Evolutionary conservation across 2,113 vertebrate genomes (phyloP), one percentile per base, ranked within the genome.

Genomic region (Brienomyrus brachyistius): DNA sequence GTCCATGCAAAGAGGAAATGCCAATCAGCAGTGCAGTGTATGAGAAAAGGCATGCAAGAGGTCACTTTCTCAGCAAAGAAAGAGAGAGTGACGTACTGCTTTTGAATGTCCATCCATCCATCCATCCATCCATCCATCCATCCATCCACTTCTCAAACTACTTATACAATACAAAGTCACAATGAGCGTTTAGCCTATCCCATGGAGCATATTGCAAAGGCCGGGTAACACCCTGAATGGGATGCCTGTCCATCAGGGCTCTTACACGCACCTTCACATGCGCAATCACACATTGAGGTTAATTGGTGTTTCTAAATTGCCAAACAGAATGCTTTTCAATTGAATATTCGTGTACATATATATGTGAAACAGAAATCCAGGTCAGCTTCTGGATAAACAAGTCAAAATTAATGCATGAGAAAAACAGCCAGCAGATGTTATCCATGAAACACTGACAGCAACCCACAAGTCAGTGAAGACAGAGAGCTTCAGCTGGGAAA

Each of bases 41-140:
- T 88, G 56, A 40, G 50, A 45, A 47, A 10, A 0, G 54, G 54
- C 40, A 54, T 10, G 21, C 87, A n/a, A 48, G 87, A 66, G 56
- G 54, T 88, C 86, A 87, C 52, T 43, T 56, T 40, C 86, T 56
- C 21, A 56, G 87, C 56, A 88, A 21, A 45, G 87, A 56, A 48
- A 47, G 56, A 62, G 86, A 59, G 3, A 21, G 35, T 88, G 86
- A 88, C 86, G 0, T 40, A 80, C 35, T 80, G 74, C 17, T 43
- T 19, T 19, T 80, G 74, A 43, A 43, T 80, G 43, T 43, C 35
- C 74, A 80, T 80, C 70, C 31, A 77, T 77, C 27, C n/a, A 74
- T 70, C 0, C 62, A 70, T 13, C n/a, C 62, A 31, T 11, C 23
- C 59, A 62, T 66, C 59, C 59, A 66, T 70, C 66, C 66, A 74